Base-by-base conservation (phyloP, 2,113 vertebrate genomes). In the Macrotis lagotis region DNA sequence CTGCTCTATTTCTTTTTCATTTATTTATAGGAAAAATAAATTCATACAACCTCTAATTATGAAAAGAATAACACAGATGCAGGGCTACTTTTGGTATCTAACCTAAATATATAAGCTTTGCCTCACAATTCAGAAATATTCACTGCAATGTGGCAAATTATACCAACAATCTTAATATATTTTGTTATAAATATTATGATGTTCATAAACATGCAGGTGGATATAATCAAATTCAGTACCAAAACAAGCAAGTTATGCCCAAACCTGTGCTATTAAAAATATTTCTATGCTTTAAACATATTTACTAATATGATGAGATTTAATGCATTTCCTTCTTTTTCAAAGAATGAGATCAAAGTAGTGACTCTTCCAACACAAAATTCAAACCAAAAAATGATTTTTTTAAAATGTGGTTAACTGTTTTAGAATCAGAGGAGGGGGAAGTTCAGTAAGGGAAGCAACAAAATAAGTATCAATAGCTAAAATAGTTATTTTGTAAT, bases 171-270 rank as follows among this genome's bases (percentile, higher is more conserved):
- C 90, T 91, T 44, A 31, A 37, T 89, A 92, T 94, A 55, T 44
- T 92, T 88, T 22, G 48, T n/a, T 52, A 91, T 91, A 91, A n/a
- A 91, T 89, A 93, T 10, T 50, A 48, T 49, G 47, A 90, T 74
- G 50, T 4, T 51, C 28, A 91, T 12, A 59, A 93, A 92, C 2
- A 92, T 88, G 19, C 47, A 66, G 24, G 49, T 90, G 2, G 0
- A 93, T 91, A 89, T 51, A 66, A 88, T 93, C 25, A n/a, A 14
- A 96, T 37, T 91, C 19, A 88, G 52, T 6, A 94, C 7, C 16
- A 92, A 97, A 94, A 95, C 4, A 92, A 66, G 93, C 3, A 91
- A 66, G 93, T n/a, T 92, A 66, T 90, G 28, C 11, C 3, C 52
- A 94, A 50, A 55, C 96, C 91, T 92, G 44, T 50, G 83, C 3